phyloP scores from a whole-genome alignment of 2,113 vertebrate species.

The Oriolus oriolus region DNA sequence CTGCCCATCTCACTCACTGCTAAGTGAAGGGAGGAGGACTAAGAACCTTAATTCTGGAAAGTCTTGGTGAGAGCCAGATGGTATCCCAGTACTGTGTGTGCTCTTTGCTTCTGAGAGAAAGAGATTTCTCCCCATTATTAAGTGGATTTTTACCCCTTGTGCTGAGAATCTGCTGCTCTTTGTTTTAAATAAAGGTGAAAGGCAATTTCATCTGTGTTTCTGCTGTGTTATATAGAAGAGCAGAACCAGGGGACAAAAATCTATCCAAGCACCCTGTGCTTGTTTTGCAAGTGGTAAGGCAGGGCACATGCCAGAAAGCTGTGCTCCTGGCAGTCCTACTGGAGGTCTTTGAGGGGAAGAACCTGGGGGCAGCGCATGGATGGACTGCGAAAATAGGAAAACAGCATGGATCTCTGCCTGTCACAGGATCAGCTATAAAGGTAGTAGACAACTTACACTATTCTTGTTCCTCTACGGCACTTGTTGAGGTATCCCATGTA shows the following conservation, averaged over 20 bases:
- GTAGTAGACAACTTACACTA: not conserved
- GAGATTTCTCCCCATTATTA: not conserved
- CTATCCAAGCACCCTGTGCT: not conserved
- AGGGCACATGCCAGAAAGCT: not conserved
- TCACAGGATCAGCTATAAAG: not conserved
- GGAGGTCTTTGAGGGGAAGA: not conserved
- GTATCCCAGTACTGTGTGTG: not conserved
- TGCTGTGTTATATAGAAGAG: not conserved
- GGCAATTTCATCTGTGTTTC: not conserved
- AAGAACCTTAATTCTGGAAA: not conserved
- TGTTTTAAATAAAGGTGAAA: not conserved
- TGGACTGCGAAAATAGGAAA: not conserved
- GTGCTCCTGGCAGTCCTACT: not conserved
- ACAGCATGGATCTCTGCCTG: not conserved
- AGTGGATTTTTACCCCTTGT: not conserved
- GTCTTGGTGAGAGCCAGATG: not conserved
- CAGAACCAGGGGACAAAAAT: not conserved
- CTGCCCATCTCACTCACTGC: not conserved
- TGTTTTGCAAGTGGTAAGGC: accelerated
- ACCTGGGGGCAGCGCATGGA: not conserved
- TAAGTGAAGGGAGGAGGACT: not conserved
- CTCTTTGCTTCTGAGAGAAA: not conserved
- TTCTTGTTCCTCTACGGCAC: not conserved
- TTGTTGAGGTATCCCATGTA: not conserved
- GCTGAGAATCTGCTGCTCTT: not conserved